Conservation (phyloP, 1,140 invertebrate species). For the Drosophila grimshawi region DNA sequence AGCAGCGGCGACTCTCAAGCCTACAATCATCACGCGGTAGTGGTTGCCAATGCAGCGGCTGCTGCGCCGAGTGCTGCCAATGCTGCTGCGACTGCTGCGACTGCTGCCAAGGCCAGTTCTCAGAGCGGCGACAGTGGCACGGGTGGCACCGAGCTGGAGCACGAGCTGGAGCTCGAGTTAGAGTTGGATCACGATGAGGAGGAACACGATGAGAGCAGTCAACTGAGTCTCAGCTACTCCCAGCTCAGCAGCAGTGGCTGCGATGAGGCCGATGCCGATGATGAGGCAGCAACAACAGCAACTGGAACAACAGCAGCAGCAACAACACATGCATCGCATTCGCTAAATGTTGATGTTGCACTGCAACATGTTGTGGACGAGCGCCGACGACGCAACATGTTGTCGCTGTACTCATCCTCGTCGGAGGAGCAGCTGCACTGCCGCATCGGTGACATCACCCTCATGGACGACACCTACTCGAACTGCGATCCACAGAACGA, state of each 20-base stretch:
- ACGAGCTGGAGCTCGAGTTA: slow-evolving; percentile 68
- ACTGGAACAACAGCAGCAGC: slow-evolving; percentile 1
- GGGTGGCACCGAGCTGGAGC: slow-evolving; percentile 78
- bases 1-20: slow-evolving; percentile 78
- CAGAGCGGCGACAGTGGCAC: slow-evolving; percentile 81
- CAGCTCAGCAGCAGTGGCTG: slow-evolving; percentile 79
- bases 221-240: slow-evolving; percentile 76
- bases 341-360: slow-evolving; percentile 15
- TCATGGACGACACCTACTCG: slow-evolving; percentile 82
- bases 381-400: slow-evolving; percentile 56
- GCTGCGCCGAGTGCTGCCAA: slow-evolving; percentile 1
- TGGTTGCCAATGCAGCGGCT: slow-evolving; percentile 54
- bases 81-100: slow-evolving; percentile 8
- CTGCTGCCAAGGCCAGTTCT: slow-evolving; percentile 62
- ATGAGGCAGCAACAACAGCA: slow-evolving; percentile 6
- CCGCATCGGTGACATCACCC: slow-evolving; percentile 78
- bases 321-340: background rate
- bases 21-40: slow-evolving; percentile 58
- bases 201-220: slow-evolving; percentile 69
- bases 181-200: slow-evolving; percentile 57
- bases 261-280: slow-evolving; percentile 62
- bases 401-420: slow-evolving; percentile 72
- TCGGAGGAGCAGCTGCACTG: slow-evolving; percentile 76
- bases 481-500: slow-evolving; percentile 83
- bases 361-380: slow-evolving; percentile 56